These are phyloP conservation scores for Cliona cf. orientalis DNA, from an alignment of 37 sponge, comb jelly and placozoan genomes.

Conservation along the genomic window DNA sequence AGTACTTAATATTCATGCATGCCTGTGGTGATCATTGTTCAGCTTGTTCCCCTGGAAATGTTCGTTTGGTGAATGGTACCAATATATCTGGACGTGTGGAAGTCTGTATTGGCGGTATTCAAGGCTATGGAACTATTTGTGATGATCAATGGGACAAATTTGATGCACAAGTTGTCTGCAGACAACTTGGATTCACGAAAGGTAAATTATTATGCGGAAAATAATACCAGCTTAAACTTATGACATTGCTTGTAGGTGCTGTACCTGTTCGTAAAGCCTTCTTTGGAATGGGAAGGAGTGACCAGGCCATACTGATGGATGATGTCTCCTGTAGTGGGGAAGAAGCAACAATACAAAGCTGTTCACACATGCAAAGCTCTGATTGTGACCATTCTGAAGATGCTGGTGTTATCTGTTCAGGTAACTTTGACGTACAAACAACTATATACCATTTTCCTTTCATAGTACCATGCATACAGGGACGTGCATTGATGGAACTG, in stretches of 20 bases:
- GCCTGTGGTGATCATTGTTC: too few species aligned
- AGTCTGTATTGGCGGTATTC: conserved; percentile 21
- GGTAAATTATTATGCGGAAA: too few species aligned
- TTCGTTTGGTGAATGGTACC: conserved; percentile 36
- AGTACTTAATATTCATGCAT: too few species aligned
- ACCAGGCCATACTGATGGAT: conserved; percentile 30
- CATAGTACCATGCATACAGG: neutral
- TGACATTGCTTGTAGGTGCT: neutral
- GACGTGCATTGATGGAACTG: too few species aligned
- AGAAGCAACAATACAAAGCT: conserved; percentile 1
- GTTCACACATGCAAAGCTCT: neutral
- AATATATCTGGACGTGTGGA: conserved; percentile 33
- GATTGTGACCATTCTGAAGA: conserved; percentile 48
- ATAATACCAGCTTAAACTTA: too few species aligned
- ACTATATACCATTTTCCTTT: neutral
- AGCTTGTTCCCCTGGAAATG: conserved; percentile 24
- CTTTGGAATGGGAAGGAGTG: conserved; percentile 33
- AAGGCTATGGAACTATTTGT: conserved; percentile 39
- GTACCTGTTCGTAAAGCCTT: neutral
- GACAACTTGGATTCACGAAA: conserved; percentile 33
- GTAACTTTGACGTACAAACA: conserved; percentile 1
- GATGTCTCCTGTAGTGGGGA: conserved; percentile 26
- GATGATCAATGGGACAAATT: conserved; percentile 39
- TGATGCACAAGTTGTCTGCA: conserved; percentile 51
- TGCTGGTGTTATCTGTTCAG: conserved; percentile 42